A percentile compares a stretch with the other conserved stretches of the same genome.
These are phyloP conservation scores for Oeneis ivallda DNA, from an alignment of 2,888 invertebrate genomes.

Conservation along the genomic window DNA sequence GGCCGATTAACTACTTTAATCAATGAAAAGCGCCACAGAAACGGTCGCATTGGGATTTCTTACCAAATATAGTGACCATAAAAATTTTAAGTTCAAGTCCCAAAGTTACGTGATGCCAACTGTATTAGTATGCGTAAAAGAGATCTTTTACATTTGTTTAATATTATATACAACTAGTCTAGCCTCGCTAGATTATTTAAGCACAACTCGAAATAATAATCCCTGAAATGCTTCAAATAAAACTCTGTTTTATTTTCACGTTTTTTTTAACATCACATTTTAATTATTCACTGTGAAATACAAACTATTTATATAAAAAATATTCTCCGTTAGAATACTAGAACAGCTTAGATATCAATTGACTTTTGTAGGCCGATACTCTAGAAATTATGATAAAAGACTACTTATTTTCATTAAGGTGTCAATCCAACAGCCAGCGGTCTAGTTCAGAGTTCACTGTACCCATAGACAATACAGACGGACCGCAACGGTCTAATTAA, in stretches of 20 bases:
- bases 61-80: too few relatives aligned
- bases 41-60: too few relatives aligned
- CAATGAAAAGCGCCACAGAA: not conserved
- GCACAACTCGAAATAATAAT: conserved; percentile 74
- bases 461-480: not conserved
- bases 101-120: not conserved
- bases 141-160: conserved; percentile 51
- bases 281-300: conserved; percentile 70
- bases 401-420: conserved; percentile 47
- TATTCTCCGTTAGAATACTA: conserved; percentile 62
- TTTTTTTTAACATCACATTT: conserved; percentile 63
- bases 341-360: conserved; percentile 66
- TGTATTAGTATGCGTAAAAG: conserved; percentile 47
- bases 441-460: not conserved
- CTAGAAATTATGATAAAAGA: conserved; percentile 42
- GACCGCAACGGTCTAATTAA: not conserved
- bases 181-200: conserved; percentile 73
- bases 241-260: conserved; percentile 76
- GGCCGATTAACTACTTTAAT: not conserved
- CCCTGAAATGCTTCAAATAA: conserved; percentile 79
- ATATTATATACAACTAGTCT: conserved; percentile 49
- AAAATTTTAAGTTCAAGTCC: too few relatives aligned
- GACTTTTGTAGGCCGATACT: conserved; percentile 63
- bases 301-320: conserved; percentile 68
- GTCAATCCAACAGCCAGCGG: not conserved